phyloP scores from a whole-genome alignment of 2,113 vertebrate genomes.

The Rhinolophus ferrumequinum region DNA sequence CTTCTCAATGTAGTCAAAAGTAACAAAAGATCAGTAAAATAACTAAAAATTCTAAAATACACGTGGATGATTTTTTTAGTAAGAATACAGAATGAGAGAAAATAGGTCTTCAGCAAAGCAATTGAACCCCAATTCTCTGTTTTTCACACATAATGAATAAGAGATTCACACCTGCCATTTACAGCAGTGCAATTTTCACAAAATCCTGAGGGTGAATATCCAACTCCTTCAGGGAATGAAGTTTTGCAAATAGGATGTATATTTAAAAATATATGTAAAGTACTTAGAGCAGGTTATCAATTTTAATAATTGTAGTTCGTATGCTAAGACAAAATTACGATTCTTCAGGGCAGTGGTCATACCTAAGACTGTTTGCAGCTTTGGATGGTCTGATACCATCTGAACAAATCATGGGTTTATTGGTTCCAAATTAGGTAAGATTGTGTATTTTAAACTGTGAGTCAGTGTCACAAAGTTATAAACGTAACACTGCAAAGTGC shows the following conservation, averaged over 20 bases:
- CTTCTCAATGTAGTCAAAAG: neutral
- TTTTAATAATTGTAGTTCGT: neutral
- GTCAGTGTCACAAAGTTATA: neutral
- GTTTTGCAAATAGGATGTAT: neutral
- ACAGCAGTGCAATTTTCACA: conserved; percentile 30
- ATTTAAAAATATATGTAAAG: neutral
- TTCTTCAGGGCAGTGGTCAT: neutral
- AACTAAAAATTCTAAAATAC: neutral
- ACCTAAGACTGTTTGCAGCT: neutral
- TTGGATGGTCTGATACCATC: neutral
- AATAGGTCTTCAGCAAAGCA: neutral
- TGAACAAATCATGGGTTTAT: neutral
- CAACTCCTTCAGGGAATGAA: neutral
- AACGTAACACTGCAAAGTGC: neutral
- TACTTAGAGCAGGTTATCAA: neutral
- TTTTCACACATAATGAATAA: conserved; percentile 38
- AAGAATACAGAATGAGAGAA: neutral
- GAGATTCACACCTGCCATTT: neutral
- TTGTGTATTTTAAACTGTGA: neutral
- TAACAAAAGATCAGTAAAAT: neutral
- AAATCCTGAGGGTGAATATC: neutral
- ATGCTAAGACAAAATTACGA: neutral
- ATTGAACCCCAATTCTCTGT: neutral
- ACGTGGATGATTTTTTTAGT: neutral
- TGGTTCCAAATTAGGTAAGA: neutral